Conservation (phyloP, 2,797 vertebrate species). For the Tragelaphus oryx region DNA sequence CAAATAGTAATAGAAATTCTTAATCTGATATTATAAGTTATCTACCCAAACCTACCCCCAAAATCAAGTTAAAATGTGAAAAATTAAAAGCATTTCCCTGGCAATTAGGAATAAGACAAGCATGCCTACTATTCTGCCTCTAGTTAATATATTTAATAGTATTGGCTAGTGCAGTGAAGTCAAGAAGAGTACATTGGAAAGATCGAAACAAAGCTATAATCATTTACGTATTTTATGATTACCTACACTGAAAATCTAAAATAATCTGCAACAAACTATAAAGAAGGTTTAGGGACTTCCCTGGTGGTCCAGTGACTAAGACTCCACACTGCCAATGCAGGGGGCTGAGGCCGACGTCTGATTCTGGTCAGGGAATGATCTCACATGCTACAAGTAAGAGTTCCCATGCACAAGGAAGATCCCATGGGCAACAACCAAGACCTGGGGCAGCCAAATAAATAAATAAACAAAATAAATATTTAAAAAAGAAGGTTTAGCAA, state of each 20-base stretch:
- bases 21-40: neutral
- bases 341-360: neutral
- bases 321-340: neutral
- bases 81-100: slow-evolving; percentile 12
- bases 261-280: slow-evolving; percentile 13
- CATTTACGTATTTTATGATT: neutral
- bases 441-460: neutral
- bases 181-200: neutral
- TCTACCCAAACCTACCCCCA: neutral
- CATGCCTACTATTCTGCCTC: neutral
- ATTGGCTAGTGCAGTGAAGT: neutral
- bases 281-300: neutral
- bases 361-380: neutral
- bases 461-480: neutral
- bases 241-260: neutral
- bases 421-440: neutral
- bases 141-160: neutral
- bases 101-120: neutral
- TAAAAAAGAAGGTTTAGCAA: neutral
- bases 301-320: neutral
- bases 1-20: slow-evolving; percentile 20
- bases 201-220: neutral
- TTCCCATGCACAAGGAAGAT: neutral
- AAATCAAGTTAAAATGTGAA: neutral
- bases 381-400: neutral